Evolutionary conservation across 2,797 vertebrate species (phyloP), one percentile per base, ranked within the genome.

Genomic region (Chelidonichthys spinosus): DNA sequence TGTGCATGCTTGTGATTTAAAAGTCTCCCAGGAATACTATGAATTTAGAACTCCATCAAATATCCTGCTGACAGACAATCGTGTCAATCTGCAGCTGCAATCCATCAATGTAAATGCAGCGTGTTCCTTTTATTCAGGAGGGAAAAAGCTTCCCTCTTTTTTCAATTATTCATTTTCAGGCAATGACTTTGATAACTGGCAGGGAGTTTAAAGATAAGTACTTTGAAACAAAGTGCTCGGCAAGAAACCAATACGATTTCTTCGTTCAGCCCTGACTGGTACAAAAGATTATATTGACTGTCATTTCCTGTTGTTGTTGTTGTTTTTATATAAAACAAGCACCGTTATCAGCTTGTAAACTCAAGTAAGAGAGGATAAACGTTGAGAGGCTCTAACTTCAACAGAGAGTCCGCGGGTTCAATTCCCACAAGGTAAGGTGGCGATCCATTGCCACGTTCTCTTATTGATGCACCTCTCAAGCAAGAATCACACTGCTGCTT

Each of bases 91-190:
- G 80, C 73, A 61, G 83, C 74, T 72, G 75, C 76, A 78, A 86
- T 88, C 79, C 78, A 84, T 92, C 86, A 89, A 75, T 73, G 69
- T 77, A 82, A 89, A 90, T 82, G 71, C 50, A 44, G 40, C 55
- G 10, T 62, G 56, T 79, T 82, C 59, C 36, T 76, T 85, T 80
- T 72, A 65, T 66, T 71, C 18, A 3, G 40, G 15, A 60, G 63
- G 40, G 60, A 63, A 79, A 25, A 72, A 56, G 8, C 37, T 54
- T 71, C 35, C 49, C 14, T 37, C 35, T 43, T 67, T 68, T 78
- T 60, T 60, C 66, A 67, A 63, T 78, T 80, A 73, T 71, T 85
- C 74, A 84, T 80, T 85, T 25, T 78, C 80, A 71, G 68, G 64
- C 54, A 66, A 72, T 65, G 71, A 64, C 76, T 89, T 82, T 84